phyloP scores from a whole-genome alignment of 2,888 invertebrate species.

The Andrena marginata region DNA sequence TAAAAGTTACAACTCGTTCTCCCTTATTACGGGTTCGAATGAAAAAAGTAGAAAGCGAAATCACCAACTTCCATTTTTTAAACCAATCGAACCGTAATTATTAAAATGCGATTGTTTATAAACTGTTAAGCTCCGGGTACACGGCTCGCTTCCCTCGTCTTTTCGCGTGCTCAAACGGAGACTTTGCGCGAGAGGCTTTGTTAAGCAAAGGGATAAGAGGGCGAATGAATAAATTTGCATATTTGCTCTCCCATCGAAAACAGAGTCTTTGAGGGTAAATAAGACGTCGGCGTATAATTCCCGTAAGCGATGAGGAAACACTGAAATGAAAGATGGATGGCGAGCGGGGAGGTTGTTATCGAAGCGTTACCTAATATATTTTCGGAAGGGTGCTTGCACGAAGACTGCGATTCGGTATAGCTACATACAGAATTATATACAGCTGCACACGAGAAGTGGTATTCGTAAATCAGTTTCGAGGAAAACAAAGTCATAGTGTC shows the following conservation, averaged over 20 bases:
- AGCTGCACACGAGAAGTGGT: too few species aligned
- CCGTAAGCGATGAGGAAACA: background rate
- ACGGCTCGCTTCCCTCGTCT: background rate
- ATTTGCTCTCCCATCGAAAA: conserved; percentile 7
- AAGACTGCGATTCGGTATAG: background rate
- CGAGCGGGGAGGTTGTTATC: conserved; percentile 7
- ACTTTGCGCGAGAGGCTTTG: background rate
- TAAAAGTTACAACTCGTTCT: background rate
- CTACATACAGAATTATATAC: background rate
- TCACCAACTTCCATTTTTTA: background rate
- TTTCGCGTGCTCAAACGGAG: conserved; percentile 23
- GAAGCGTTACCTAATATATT: background rate
- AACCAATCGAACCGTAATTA: background rate
- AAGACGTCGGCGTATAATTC: conserved; percentile 28
- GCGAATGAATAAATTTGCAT: conserved; percentile 53
- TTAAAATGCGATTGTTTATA: background rate
- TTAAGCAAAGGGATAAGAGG: conserved; percentile 4
- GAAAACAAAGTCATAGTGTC: background rate
- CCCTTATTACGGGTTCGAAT: background rate
- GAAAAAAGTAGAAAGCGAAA: background rate
- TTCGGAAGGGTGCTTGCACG: background rate
- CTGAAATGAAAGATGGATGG: background rate
- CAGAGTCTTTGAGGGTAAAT: conserved; percentile 20
- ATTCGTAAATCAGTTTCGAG: background rate
- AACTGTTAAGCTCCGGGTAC: background rate